Base-by-base conservation (phyloP, 2,888 invertebrate genomes). In the Dendrolimus houi region DNA sequence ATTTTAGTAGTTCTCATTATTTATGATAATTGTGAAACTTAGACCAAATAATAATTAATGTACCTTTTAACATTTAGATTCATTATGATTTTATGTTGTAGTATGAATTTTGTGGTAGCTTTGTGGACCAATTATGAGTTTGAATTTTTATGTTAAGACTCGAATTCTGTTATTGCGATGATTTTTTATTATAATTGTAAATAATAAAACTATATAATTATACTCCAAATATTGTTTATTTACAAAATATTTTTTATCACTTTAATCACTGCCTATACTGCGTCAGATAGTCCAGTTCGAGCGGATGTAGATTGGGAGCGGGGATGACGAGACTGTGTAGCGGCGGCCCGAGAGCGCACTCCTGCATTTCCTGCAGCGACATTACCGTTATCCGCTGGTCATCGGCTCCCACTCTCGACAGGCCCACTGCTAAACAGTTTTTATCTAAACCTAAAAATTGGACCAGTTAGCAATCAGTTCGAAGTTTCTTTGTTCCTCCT, bases 251-350 rank as follows among this genome's bases (percentile, higher is more conserved):
- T 17, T 40, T 29, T 56, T 56, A 58, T 58, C 54, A 61, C 62
- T 64, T 56, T 68, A 60, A 59, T 57, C 55, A 56, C 57, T 80
- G 81, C 83, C 80, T 91, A 81, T 93, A 96, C 77, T 95, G 94
- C 66, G 92, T 83, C 58, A 99, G 85, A 93, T 96, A 98, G 79
- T 99, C 98, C 57, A 91, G 80, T 91, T 99, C 99, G 52, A 99
- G 83, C 9, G 98, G 97, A 92, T 99, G 99, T 79, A 98, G 89
- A 60, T 87, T 83, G 65, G 94, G 92, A 53, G 96, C 96, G 61
- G 96, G 94, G 72, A 99, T 94, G 57, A 99, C 94, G 54, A 99
- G 92, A 54, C 98, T 99, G 87, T 99, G 99, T 54, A 99, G 92
- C 1, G 99, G 99, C 52, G 93, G 92, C 7, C 99, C 99, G 63